Evolutionary conservation across 2,113 vertebrate genomes (phyloP), one percentile per base, ranked within the genome.

Genomic region (Enhydra lutris): DNA sequence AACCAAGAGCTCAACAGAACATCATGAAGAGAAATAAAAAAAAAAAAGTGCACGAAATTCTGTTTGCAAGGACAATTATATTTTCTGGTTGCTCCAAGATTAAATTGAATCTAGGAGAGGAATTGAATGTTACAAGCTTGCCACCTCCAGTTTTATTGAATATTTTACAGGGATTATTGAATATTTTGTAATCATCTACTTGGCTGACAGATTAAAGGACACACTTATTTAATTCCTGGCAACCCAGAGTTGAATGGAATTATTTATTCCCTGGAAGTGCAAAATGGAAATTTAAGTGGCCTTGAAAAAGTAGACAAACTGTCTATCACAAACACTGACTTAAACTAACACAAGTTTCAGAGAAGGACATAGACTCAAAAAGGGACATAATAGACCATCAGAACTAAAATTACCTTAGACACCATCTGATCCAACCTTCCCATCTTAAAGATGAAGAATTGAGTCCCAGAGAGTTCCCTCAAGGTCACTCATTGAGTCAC

Each of bases 141-240:
- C 91, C 95, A 74, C 87, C 93, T 97, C 78, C 79, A 89, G 95
- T 95, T 96, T 97, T 97, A 96, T 84, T 96, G 85, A 97, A 91
- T 98, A 98, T 97, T 96, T 95, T 96, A 86, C 24, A 89, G 86
- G 14, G 61, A 93, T 97, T 97, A 96, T 89, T 97, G 95, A 97
- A 97, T 97, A 97, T 97, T 96, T 97, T 97, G 52, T 52, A 85
- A 78, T 93, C 93, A 96, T 93, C 82, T 55, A 95, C 73, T 97
- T 97, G 88, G 85, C 59, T 92, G 86, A 97, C 89, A 98, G 82
- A 93, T 96, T 95, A 96, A 97, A 96, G 86, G 92, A 89, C 91
- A 96, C 34, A 24, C 76, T 95, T 96, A 95, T 74, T 97, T 95
- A 97, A 88, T 95, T 91, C 45, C n/a, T 91, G 52, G 52, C 55